Base-by-base conservation (phyloP, 2,888 invertebrate species). In the Ctena decussata region DNA sequence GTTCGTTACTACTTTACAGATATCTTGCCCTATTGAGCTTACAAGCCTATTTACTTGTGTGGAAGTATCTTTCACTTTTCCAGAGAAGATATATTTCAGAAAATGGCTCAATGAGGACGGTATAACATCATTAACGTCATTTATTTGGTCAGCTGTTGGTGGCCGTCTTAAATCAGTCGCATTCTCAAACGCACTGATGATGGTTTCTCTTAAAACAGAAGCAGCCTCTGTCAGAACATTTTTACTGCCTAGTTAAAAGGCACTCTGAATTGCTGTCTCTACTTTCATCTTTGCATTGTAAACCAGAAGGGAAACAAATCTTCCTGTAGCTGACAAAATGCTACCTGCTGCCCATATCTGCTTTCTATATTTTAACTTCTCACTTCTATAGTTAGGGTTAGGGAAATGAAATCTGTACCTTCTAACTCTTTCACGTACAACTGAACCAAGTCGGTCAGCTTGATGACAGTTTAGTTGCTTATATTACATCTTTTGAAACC, bases 1-100 rank as follows among this genome's bases (percentile, higher is more conserved):
- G 77, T 82, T 78, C 37, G 83, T 85, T 21, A 77, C 90, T 57
- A 83, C 89, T n/a, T 86, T 57, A 71, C 89, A 89, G 11, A 89
- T 82, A 57, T 86, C 85, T 73, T 89, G 84, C 0, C 85, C 89
- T 49, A 90, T 76, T 1, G 85, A 85, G 21, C 15, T 41, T 8
- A 83, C 84, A n/a, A 85, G 74, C 37, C 81, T 60, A 32, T 46
- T 44, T 30, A 65, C 32, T n/a, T 73, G 71, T 39, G 70, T 24
- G 11, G 44, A 32, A 24, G 30, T 71, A 32, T 77, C 74, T n/a
- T 39, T 24, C 3, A 27, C 18, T 37, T 79, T 77, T 21, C 73
- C 80, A 74, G 84, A 53, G 35, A 84, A 37, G 35, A 79, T 27
- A 21, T n/a, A 41, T 27, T 41, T 75, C 24, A 87, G 32, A 65